These are phyloP conservation scores for Porites cylindrica DNA, from an alignment of 92 coral and sea anemone species.

Conservation along the genomic window DNA sequence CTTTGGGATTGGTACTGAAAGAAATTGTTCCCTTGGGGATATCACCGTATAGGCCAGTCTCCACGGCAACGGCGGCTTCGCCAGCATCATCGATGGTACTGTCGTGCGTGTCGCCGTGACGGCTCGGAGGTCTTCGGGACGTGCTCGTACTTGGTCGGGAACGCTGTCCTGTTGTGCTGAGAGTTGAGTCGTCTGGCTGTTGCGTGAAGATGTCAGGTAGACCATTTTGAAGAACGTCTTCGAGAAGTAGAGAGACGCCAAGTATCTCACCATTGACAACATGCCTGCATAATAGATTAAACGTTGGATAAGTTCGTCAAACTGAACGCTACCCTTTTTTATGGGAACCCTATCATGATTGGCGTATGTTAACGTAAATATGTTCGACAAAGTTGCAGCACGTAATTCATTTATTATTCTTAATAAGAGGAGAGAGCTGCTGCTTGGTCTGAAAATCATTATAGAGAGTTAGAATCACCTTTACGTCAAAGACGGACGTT, in stretches of 20 bases:
- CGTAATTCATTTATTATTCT: no score
- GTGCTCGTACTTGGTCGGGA: conserved; percentile 90
- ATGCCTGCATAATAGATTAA: conserved; percentile 67
- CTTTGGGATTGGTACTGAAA: conserved; percentile 88
- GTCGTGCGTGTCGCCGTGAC: conserved; percentile 66
- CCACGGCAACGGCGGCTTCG: conserved; percentile 27
- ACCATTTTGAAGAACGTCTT: conserved; percentile 96
- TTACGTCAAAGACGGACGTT: no score
- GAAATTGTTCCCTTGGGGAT: conserved; percentile 93
- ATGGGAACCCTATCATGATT: no score
- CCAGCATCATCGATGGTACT: conserved; percentile 32
- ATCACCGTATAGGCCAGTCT: conserved; percentile 65
- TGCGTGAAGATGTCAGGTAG: conserved; percentile 87
- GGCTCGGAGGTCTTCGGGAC: conserved; percentile 82
- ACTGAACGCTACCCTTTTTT: no score
- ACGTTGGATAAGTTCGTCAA: not conserved
- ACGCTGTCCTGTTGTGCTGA: conserved; percentile 74
- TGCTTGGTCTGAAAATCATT: no score
- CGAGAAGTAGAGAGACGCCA: conserved; percentile 94
- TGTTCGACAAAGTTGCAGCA: no score
- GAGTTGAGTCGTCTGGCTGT: conserved; percentile 73
- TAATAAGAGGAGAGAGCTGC: no score
- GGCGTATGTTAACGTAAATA: no score
- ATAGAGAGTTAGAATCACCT: no score
- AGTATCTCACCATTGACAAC: conserved; percentile 99